These are phyloP conservation scores for Chloroceryle aenea DNA, from an alignment of 2,113 vertebrate genomes.

Conservation along the genomic window DNA sequence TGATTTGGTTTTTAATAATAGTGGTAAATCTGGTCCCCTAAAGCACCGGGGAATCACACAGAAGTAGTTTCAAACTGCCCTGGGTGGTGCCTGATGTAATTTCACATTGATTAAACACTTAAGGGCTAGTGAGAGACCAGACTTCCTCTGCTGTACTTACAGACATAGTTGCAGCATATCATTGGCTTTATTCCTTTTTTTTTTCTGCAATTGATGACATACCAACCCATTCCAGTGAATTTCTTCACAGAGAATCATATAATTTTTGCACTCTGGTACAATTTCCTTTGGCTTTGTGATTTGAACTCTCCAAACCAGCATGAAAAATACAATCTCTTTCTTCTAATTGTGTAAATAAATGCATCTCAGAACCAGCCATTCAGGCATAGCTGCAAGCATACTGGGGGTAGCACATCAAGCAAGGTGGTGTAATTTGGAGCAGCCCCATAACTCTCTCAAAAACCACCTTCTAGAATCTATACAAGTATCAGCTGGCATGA, in stretches of 20 bases:
- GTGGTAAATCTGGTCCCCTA: background rate
- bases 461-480: background rate
- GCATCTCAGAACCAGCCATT: background rate
- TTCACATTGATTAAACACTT: rapidly evolving
- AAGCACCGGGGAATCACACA: background rate
- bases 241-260: background rate
- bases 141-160: background rate
- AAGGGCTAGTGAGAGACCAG: background rate
- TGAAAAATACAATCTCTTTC: background rate
- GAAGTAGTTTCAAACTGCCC: background rate
- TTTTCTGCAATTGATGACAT: background rate
- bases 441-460: background rate
- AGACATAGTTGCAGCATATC: background rate
- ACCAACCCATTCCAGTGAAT: background rate
- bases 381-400: background rate
- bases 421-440: background rate
- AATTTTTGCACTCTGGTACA: background rate
- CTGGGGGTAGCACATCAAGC: background rate
- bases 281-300: background rate
- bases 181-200: background rate
- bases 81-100: background rate
- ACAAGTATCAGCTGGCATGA: background rate
- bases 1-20: background rate
- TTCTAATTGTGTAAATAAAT: background rate
- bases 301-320: background rate